phyloP scores from a whole-genome alignment of 30 jellyfish, hydroid and myxozoan species.

The Chironex yamaguchii region DNA sequence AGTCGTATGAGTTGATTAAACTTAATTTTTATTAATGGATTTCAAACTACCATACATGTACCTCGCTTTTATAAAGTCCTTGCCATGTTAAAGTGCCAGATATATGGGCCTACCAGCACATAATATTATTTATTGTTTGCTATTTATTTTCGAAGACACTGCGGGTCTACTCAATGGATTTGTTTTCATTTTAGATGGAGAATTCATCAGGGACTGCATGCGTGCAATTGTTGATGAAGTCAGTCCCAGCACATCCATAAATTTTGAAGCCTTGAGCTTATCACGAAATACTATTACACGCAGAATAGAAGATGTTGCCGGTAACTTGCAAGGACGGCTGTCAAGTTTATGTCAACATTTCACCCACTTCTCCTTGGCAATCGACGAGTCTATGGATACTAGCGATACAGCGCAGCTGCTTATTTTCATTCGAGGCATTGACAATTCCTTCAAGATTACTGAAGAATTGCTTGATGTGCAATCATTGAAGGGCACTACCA shows the following conservation, averaged over 20 bases:
- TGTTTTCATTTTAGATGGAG: neutral
- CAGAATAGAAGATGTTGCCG: slow-evolving; percentile 31
- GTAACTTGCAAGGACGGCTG: slow-evolving; percentile 25
- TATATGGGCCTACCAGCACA: neutral
- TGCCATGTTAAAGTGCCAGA: neutral
- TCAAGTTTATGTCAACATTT: neutral
- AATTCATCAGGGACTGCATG: neutral
- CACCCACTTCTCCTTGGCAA: slow-evolving; percentile 17
- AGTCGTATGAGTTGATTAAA: neutral
- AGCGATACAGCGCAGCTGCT: slow-evolving; percentile 33
- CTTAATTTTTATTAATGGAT: neutral
- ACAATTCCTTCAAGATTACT: neutral
- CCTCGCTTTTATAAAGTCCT: neutral
- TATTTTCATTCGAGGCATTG: slow-evolving; percentile 18
- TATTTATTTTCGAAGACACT: neutral
- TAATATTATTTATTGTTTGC: neutral
- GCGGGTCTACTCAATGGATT: neutral
- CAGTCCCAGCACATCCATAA: neutral
- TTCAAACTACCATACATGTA: neutral
- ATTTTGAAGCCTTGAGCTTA: neutral
- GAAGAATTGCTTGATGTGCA: slow-evolving; percentile 40
- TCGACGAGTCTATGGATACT: slow-evolving; percentile 17
- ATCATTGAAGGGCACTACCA: slow-evolving; percentile 47
- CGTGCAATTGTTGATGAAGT: neutral
- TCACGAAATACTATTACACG: neutral